phyloP scores from a whole-genome alignment of 1,140 invertebrate species.

The Psix sp. region DNA sequence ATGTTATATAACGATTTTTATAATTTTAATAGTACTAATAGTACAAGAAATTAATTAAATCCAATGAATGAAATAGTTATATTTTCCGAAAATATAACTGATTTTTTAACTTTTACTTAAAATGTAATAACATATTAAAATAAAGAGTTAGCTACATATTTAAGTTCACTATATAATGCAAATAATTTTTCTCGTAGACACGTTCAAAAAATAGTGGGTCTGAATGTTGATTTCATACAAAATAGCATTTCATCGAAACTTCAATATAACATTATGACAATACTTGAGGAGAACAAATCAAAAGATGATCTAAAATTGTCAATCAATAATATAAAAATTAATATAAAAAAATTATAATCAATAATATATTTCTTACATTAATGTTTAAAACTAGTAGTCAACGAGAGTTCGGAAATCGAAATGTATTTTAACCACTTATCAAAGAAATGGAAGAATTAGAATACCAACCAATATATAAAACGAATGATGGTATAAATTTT shows the following conservation, averaged over 20 bases:
- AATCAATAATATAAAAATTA: constrained; percentile 1
- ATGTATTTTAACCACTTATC: constrained; percentile 10
- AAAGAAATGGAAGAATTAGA: constrained; percentile 14
- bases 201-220: background rate
- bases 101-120: no score
- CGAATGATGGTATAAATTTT: constrained; percentile 4
- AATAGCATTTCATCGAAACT: background rate
- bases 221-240: background rate
- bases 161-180: background rate
- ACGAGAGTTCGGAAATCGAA: constrained; percentile 2
- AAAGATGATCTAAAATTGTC: constrained; percentile 1
- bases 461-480: constrained; percentile 3
- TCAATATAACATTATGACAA: background rate
- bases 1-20: no score
- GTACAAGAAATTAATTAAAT: no score
- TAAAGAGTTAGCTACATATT: background rate
- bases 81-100: no score
- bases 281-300: background rate
- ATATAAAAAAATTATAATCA: background rate
- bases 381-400: background rate
- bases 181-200: background rate
- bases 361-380: constrained; percentile 11
- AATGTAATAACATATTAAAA: background rate
- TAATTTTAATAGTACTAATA: no score
- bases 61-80: no score